A percentile compares a stretch with the other conserved stretches of the same genome.
These are phyloP conservation scores for Oasisia sp. DNA, from an alignment of 2,888 invertebrate genomes.

Conservation along the genomic window DNA sequence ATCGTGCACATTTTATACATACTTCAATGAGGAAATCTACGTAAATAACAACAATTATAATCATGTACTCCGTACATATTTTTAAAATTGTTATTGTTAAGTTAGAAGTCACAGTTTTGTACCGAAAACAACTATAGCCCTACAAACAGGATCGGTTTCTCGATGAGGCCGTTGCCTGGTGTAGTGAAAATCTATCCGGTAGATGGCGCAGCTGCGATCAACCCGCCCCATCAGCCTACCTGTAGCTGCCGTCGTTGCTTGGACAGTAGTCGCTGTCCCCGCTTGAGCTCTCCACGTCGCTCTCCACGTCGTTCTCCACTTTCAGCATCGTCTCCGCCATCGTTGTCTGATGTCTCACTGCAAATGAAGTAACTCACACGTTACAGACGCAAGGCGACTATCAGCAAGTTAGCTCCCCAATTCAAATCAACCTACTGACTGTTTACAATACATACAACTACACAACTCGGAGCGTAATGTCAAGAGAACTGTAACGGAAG, in stretches of 20 bases:
- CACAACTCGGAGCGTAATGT: too few relatives aligned
- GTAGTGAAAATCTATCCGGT: not conserved
- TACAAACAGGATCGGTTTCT: constrained; percentile 10
- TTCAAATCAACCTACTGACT: too few relatives aligned
- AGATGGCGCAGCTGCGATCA: not conserved
- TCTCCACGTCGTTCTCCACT: not conserved
- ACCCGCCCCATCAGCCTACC: not conserved
- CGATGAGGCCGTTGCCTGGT: too few relatives aligned
- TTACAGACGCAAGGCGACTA: not conserved
- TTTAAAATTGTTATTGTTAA: not conserved
- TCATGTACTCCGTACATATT: not conserved
- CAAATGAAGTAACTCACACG: not conserved
- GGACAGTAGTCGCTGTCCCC: constrained; percentile 7
- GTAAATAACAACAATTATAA: not conserved
- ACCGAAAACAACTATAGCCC: not conserved
- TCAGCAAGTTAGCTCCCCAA: not conserved
- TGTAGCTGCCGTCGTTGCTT: not conserved
- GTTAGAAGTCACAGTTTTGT: not conserved
- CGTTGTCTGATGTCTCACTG: not conserved
- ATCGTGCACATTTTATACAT: not conserved
- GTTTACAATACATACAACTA: too few relatives aligned
- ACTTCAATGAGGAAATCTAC: not conserved
- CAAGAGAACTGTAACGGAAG: too few relatives aligned
- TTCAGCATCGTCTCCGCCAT: not conserved
- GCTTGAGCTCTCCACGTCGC: not conserved